Evolutionary conservation across 2,113 vertebrate genomes (phyloP), one percentile per base, ranked within the genome.

Genomic region (Percina caprodes): DNA sequence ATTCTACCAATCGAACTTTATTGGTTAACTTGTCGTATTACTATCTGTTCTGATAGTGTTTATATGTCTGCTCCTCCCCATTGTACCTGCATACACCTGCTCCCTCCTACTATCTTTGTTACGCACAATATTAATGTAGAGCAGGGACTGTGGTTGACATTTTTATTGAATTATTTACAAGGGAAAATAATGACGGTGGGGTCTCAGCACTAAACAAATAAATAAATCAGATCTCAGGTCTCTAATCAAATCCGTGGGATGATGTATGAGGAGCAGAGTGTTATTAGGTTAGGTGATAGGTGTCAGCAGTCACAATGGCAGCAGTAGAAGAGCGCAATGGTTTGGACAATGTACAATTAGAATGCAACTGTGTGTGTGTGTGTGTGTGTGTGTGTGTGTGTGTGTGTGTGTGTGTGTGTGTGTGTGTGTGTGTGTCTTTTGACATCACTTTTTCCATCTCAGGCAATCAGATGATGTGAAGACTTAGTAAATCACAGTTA

Each of bases 121-220:
- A 93, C 90, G 93, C 90, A 77, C 90, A 88, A 91, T 92, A 93
- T 88, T 90, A 94, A 94, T 91, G 86, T 90, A 86, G 80, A 85
- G 76, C 67, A 77, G 82, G 66, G 80, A 77, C 54, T 66, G 74
- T 30, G 70, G 85, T 69, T 95, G 92, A 92, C 93, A 88, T 89
- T 94, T 95, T 93, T 93, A 94, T 95, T 94, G 90, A 91, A 94
- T 95, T 94, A 94, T 94, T 94, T 93, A 93, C 93, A 93, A 90
- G 91, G 85, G 85, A 91, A 93, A 94, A 95, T 94, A 93, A 95
- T 94, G 94, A 94, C 88, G 83, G 83, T 59, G 68, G 86, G 87
- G 78, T 88, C 87, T 88, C 84, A 63, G 79, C 62, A 69, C 91
- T 91, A 93, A 94, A 94, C 93, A 94, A 94, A 93, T 94, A 94